Percentiles rank a stretch among this genome's conserved stretches.
Conservation (phyloP, 2,113 vertebrate species). For the Puffinus mauretanicus region DNA sequence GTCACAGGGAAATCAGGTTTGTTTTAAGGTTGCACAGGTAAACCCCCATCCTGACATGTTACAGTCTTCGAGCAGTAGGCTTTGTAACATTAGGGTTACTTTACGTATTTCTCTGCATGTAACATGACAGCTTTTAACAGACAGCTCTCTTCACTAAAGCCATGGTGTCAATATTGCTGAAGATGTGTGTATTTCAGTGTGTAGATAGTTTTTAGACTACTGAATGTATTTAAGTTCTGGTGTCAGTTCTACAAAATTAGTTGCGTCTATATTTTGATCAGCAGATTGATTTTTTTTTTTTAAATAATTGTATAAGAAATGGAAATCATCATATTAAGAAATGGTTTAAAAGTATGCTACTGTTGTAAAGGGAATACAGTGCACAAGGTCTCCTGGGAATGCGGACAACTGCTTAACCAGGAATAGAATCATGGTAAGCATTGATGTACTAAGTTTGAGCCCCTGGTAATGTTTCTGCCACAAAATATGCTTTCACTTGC, state of each 20-base stretch:
- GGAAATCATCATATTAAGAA: not conserved
- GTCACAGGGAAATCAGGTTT: not conserved
- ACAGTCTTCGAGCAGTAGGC: not conserved
- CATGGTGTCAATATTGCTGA: not conserved
- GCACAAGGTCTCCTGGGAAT: not conserved
- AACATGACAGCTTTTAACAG: not conserved
- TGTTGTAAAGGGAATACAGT: not conserved
- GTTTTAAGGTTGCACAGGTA: not conserved
- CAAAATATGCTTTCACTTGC: not conserved
- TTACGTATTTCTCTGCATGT: not conserved
- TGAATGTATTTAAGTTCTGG: not conserved
- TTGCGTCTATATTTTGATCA: not conserved
- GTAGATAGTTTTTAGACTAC: not conserved
- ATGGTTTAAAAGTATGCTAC: not conserved
- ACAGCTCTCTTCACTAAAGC: not conserved
- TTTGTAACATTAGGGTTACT: not conserved
- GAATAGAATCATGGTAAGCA: not conserved
- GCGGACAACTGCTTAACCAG: not conserved
- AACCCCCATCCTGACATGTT: not conserved
- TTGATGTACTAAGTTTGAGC: not conserved
- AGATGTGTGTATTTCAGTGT: not conserved
- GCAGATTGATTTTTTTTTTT: not conserved
- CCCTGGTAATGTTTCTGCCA: not conserved
- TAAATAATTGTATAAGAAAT: not conserved
- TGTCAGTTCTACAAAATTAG: not conserved